Conservation (phyloP, 2,113 vertebrate species). For the Tor tambroides region DNA sequence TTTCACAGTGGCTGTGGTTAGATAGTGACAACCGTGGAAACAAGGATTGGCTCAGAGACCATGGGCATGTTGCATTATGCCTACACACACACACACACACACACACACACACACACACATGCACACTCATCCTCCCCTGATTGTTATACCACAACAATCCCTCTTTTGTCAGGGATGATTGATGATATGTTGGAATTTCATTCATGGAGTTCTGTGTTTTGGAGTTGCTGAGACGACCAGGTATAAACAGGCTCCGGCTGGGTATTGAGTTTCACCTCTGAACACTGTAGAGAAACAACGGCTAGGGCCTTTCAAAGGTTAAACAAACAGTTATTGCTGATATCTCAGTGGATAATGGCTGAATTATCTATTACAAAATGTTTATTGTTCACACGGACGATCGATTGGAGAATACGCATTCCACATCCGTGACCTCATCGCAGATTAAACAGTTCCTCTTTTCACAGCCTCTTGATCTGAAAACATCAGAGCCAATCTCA, state of each 20-base stretch:
- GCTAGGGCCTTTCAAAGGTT: slow-evolving; percentile 68
- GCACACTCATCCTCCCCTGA: slow-evolving; percentile 37
- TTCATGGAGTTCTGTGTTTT: slow-evolving; percentile 73
- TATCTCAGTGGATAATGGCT: slow-evolving; percentile 69
- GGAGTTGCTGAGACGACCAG: slow-evolving; percentile 79
- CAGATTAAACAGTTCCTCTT: slow-evolving; percentile 49
- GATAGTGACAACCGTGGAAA: slow-evolving; percentile 31
- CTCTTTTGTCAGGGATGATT: slow-evolving; percentile 76
- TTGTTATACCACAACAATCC: slow-evolving; percentile 69
- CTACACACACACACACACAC: slow-evolving; percentile 16
- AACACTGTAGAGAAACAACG: slow-evolving; percentile 59
- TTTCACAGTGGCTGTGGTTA: slow-evolving; percentile 40
- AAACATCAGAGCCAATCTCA: neutral
- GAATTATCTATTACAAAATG: slow-evolving; percentile 63
- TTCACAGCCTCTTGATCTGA: slow-evolving; percentile 9
- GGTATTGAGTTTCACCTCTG: slow-evolving; percentile 74
- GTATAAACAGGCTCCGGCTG: slow-evolving; percentile 73
- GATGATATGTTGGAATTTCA: slow-evolving; percentile 79
- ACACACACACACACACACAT: neutral
- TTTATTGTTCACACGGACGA: slow-evolving; percentile 66
- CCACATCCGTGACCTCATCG: slow-evolving; percentile 26
- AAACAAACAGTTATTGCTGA: slow-evolving; percentile 72
- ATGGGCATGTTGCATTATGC: slow-evolving; percentile 3
- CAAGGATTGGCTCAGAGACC: slow-evolving; percentile 4
- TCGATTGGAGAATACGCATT: slow-evolving; percentile 51